Conservation (phyloP, 2,797 vertebrate species). For the Botia almorhae region DNA sequence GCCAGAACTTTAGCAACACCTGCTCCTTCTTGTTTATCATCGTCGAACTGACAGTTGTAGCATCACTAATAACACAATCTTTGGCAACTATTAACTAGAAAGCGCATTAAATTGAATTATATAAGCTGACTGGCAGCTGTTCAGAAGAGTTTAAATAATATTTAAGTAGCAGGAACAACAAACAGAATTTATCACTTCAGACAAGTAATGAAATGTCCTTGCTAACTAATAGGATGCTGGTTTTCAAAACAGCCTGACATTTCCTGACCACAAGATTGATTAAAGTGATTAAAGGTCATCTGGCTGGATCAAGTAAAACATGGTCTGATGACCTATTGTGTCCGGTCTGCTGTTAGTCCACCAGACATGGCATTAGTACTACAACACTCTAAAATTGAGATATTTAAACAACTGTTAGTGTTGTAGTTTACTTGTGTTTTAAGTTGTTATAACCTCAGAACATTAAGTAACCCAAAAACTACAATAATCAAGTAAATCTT, state of each 20-base stretch:
- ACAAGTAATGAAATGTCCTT: not conserved
- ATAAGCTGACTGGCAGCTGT: slow-evolving; percentile 1
- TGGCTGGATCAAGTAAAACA: slow-evolving; percentile 6
- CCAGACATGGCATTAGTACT: not conserved
- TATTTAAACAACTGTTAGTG: not conserved
- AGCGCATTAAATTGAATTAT: not conserved
- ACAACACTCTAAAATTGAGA: not conserved
- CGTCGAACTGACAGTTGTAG: slow-evolving; percentile 25
- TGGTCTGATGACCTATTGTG: not conserved
- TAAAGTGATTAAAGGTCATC: slow-evolving; percentile 9
- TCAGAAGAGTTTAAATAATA: slow-evolving; percentile 12
- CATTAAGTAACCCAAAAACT: too few species aligned
- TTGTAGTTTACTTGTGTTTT: too few species aligned
- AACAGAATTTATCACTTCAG: slow-evolving; percentile 8
- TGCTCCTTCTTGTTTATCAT: slow-evolving; percentile 14
- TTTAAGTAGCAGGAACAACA: not conserved
- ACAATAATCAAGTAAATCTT: too few species aligned
- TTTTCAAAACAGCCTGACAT: slow-evolving; percentile 4
- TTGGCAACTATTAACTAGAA: slow-evolving; percentile 30
- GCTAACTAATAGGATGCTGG: not conserved
- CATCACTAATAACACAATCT: not conserved
- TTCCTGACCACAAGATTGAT: not conserved
- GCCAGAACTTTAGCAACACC: slow-evolving; percentile 25
- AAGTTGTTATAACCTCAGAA: too few species aligned
- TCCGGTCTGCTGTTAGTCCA: not conserved